Conservation (phyloP, 1,140 invertebrate genomes). For the Gonatopus flavifemur region DNA sequence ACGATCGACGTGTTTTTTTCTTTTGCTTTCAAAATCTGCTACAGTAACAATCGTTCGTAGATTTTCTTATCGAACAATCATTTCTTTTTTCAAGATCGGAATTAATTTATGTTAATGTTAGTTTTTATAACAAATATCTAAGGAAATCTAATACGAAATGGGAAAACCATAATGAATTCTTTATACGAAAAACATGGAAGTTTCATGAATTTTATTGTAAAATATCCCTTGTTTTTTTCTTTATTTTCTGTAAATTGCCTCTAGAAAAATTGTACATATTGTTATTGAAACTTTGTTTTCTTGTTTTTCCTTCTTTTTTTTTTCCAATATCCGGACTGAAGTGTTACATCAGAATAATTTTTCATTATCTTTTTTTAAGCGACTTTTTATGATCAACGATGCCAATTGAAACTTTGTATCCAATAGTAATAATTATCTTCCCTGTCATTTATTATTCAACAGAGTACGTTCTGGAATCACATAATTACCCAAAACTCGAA, state of each 20-base stretch:
- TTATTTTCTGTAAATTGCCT: constrained; percentile 3
- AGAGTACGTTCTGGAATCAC: constrained; percentile 15
- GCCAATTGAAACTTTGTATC: constrained; percentile 11
- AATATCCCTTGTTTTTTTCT: constrained; percentile 8
- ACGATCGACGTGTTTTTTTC: constrained; percentile 17
- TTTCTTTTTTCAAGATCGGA: no score
- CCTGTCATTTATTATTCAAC: neutral
- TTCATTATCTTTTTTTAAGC: constrained; percentile 3
- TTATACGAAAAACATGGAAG: neutral
- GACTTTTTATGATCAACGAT: constrained; percentile 7
- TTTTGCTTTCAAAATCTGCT: constrained; percentile 29
- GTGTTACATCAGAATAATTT: constrained; percentile 14
- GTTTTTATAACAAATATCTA: no score
- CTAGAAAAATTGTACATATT: constrained; percentile 24
- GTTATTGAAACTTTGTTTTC: constrained; percentile 5
- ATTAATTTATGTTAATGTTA: no score
- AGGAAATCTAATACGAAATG: no score
- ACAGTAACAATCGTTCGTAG: constrained; percentile 3
- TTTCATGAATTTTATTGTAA: neutral
- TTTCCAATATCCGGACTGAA: constrained; percentile 24
- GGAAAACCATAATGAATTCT: no score
- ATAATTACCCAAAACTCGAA: neutral
- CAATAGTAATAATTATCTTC: constrained; percentile 9
- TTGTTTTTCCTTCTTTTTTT: neutral
- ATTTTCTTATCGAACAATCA: constrained; percentile 3